Base-by-base conservation (phyloP, 2,888 invertebrate genomes). In the Nemoura dubitans region DNA sequence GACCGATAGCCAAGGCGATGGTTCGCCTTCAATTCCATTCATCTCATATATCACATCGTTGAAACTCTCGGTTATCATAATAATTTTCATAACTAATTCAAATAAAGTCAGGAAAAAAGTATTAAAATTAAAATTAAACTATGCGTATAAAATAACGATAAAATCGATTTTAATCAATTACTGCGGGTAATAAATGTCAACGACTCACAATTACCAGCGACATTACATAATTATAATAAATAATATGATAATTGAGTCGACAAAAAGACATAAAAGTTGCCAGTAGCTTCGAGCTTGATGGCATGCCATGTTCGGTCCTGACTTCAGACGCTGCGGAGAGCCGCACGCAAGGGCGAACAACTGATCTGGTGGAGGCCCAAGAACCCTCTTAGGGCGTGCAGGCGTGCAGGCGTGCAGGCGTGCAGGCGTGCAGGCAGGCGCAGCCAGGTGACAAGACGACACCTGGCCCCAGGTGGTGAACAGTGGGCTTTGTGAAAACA, bases 161-260 rank as follows among this genome's bases (percentile, higher is more conserved):
- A 36, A 36, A 59, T 59, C 59, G 59, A 21, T 21, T 59, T 59
- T 59, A 59, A 59, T 59, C 59, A 59, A 59, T 59, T 59, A 59
- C 59, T 59, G 59, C 14, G 21, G 14, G 59, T 59, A 59, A 59
- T 59, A 59, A 59, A 59, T 59, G 59, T 59, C 59, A 59, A 59
- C 59, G 59, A 59, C 59, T 59, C 21, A 59, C 59, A 59, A 59
- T 59, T 59, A 59, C 59, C 2, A 59, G 59, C 16, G 59, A 59
- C 14, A 59, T 59, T 59, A 59, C 59, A 59, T 59, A 59, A 59
- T 59, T 59, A 59, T 59, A 59, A 59, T 59, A 59, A 59, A 59
- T 59, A 59, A 59, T 59, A 1, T 59, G 2, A 36, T 36, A 6
- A 59, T 59, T 21, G 59, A 36, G 36, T 10, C 59, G 59, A 59